Conservation (phyloP, 23 tunicate species). For the Botrylloides violaceus region DNA sequence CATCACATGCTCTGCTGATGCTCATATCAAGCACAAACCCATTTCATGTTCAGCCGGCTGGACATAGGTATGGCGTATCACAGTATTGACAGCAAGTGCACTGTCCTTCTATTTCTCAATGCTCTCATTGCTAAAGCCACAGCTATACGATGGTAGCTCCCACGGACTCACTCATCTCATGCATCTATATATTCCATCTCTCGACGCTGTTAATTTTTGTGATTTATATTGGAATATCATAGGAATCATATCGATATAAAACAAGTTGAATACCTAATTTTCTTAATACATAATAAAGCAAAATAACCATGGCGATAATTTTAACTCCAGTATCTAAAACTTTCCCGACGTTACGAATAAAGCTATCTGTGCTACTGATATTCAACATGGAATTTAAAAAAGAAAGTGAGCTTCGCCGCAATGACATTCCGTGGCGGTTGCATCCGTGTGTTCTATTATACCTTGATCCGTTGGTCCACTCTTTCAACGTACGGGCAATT, state of each 20-base stretch:
- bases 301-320: neutral
- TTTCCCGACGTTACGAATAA: neutral
- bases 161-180: too few relatives aligned
- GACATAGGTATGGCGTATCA: too few relatives aligned
- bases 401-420: neutral
- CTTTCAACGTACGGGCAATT: neutral
- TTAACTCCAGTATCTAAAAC: neutral
- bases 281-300: neutral
- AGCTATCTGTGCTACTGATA: neutral
- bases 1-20: too few relatives aligned
- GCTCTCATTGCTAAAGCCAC: too few relatives aligned
- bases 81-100: too few relatives aligned
- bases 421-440: neutral
- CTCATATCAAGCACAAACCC: too few relatives aligned
- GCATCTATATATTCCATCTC: too few relatives aligned
- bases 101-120: too few relatives aligned
- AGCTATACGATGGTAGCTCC: too few relatives aligned
- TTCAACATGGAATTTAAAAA: neutral
- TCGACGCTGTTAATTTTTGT: too few relatives aligned
- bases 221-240: neutral
- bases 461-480: neutral
- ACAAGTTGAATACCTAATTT: neutral
- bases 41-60: too few relatives aligned
- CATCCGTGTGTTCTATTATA: neutral
- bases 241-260: neutral